Evolutionary conservation across 2,113 vertebrate genomes (phyloP).

Genomic region (Eulemur macaco): DNA sequence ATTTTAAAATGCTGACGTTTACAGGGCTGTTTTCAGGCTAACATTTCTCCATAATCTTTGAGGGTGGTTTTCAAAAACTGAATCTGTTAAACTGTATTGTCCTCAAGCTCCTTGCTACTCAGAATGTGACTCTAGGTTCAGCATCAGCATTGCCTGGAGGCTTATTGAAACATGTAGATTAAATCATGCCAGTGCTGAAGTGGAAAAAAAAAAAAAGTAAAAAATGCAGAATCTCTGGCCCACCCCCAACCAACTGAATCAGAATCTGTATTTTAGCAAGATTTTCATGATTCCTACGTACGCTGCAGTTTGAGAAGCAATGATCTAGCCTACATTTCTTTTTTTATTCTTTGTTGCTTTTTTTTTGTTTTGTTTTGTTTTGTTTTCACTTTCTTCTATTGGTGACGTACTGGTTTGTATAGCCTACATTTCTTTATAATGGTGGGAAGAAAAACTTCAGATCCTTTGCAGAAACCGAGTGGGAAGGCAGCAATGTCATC

Average conservation of each 20-base stretch:
- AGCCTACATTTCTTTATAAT: background rate
- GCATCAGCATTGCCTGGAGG: background rate
- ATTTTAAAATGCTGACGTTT: background rate
- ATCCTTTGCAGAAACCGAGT: background rate
- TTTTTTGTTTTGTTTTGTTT: too few relatives aligned
- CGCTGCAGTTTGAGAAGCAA: background rate
- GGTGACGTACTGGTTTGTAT: background rate
- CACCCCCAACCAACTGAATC: background rate
- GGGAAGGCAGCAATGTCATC: background rate
- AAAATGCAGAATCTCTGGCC: background rate
- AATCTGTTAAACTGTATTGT: background rate
- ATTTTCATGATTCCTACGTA: background rate
- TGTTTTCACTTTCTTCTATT: too few relatives aligned
- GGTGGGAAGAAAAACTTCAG: background rate
- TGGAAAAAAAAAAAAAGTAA: too few relatives aligned
- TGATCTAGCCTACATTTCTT: background rate
- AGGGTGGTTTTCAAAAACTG: background rate
- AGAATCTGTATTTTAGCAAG: constrained; percentile 34
- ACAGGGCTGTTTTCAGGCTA: background rate
- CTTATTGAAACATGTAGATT: background rate
- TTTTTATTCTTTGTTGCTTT: too few relatives aligned
- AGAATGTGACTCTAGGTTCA: background rate
- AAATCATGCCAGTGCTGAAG: too few relatives aligned
- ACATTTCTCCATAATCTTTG: background rate
- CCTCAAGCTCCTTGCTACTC: background rate